Evolutionary conservation across 2,113 vertebrate genomes (phyloP).

Genomic region (Notothenia coriiceps): DNA sequence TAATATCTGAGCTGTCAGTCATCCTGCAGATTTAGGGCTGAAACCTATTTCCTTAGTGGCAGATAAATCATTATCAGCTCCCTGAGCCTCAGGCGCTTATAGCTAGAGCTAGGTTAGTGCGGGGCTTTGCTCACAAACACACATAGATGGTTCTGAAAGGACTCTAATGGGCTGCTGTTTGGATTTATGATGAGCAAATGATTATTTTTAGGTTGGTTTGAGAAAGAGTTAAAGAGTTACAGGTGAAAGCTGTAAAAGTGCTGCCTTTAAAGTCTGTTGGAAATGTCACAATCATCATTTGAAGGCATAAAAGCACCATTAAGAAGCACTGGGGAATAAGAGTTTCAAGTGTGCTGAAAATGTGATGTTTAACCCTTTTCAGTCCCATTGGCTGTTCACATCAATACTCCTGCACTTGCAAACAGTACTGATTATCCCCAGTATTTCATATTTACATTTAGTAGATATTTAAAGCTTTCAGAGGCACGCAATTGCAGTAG

Average conservation of each 20-base stretch:
- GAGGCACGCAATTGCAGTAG: too few species aligned
- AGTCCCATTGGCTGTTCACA: too few species aligned
- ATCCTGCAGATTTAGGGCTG: conserved; percentile 57
- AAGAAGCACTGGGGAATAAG: not conserved
- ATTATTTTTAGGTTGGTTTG: not conserved
- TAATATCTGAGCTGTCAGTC: conserved; percentile 81
- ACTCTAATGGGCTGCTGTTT: not conserved
- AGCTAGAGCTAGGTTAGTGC: conserved; percentile 1
- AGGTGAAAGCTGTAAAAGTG: not conserved
- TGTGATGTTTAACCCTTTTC: too few species aligned
- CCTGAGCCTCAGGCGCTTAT: conserved; percentile 2
- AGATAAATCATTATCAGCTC: conserved; percentile 49
- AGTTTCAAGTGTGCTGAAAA: too few species aligned
- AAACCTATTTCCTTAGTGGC: conserved; percentile 36
- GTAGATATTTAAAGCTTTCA: too few species aligned
- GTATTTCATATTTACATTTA: too few species aligned
- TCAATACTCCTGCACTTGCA: too few species aligned
- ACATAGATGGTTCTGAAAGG: too few species aligned
- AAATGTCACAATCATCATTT: conserved; percentile 34
- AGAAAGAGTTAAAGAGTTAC: not conserved
- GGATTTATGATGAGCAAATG: conserved; percentile 1
- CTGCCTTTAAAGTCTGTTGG: conserved; percentile 14
- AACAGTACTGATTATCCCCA: too few species aligned
- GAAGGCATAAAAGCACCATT: not conserved
- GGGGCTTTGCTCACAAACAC: conserved; percentile 21